phyloP scores from a whole-genome alignment of 2,113 vertebrate genomes.

The Ivindomyrus marchei region DNA sequence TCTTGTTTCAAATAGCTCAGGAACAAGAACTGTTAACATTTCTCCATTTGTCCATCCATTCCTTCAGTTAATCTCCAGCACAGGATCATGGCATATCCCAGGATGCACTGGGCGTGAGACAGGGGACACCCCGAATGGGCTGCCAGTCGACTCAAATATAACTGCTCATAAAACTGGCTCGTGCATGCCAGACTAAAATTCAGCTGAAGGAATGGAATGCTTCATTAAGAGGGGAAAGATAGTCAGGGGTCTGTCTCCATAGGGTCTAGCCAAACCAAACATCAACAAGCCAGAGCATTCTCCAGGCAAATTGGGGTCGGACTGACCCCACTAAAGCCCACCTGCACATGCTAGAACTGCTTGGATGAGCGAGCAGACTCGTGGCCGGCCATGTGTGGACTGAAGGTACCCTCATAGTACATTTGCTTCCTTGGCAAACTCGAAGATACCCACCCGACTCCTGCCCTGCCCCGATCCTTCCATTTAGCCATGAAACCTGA shows the following conservation, averaged over 20 bases:
- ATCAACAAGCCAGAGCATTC: background rate
- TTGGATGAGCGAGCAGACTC: background rate
- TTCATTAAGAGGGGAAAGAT: background rate
- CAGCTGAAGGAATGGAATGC: background rate
- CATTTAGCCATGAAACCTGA: constrained; percentile 48
- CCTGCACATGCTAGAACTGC: background rate
- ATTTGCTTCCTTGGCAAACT: background rate
- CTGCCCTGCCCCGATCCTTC: constrained; percentile 26
- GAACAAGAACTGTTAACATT: background rate
- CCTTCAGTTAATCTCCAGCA: background rate
- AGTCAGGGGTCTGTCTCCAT: background rate
- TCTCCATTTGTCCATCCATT: background rate
- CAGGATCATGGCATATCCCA: background rate
- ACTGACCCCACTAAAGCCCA: background rate
- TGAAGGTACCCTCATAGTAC: background rate
- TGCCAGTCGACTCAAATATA: background rate
- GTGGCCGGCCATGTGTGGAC: background rate
- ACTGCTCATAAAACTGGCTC: background rate
- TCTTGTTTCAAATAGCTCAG: background rate
- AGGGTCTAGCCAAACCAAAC: background rate
- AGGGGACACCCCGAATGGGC: background rate
- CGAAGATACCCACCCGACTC: constrained; percentile 38
- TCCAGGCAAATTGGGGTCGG: background rate
- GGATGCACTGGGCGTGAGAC: background rate
- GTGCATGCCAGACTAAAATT: background rate